Evolutionary conservation across 2,888 invertebrate species (phyloP).

Genomic region (Siphonodentalium dalli): DNA sequence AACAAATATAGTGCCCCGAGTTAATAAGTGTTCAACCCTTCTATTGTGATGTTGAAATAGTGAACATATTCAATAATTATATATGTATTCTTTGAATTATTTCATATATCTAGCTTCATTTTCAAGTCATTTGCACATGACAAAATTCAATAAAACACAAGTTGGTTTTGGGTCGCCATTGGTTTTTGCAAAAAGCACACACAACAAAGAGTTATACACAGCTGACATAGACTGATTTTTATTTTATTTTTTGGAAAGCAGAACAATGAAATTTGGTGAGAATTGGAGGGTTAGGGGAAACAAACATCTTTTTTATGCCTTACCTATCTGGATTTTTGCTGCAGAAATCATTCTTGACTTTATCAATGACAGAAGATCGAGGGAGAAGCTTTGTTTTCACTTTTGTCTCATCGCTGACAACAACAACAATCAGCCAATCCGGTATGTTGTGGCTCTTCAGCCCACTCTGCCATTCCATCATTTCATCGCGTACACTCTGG

Average conservation of each 20-base stretch:
- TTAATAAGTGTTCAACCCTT: too few relatives aligned
- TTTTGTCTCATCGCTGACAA: slow-evolving; percentile 89
- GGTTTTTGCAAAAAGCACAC: neutral
- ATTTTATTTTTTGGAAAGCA: neutral
- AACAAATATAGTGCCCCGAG: too few relatives aligned
- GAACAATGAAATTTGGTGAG: too few relatives aligned
- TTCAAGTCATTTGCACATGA: too few relatives aligned
- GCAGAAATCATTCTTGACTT: slow-evolving; percentile 92
- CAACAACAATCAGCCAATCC: slow-evolving; percentile 93
- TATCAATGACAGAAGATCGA: slow-evolving; percentile 91
- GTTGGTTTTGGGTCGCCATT: too few relatives aligned
- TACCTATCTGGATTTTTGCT: slow-evolving; percentile 81
- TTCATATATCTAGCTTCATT: too few relatives aligned
- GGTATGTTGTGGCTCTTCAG: slow-evolving; percentile 77
- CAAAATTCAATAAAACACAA: too few relatives aligned
- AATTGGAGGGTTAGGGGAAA: too few relatives aligned
- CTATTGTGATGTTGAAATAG: too few relatives aligned
- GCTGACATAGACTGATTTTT: neutral
- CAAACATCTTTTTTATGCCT: too few relatives aligned
- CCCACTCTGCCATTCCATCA: slow-evolving; percentile 85
- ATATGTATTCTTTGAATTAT: too few relatives aligned
- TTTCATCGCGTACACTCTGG: slow-evolving; percentile 84
- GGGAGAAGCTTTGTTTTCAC: slow-evolving; percentile 81
- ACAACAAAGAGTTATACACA: neutral
- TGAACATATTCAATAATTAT: too few relatives aligned